Conservation (phyloP, 2,113 vertebrate genomes). For the Raja brachyura region DNA sequence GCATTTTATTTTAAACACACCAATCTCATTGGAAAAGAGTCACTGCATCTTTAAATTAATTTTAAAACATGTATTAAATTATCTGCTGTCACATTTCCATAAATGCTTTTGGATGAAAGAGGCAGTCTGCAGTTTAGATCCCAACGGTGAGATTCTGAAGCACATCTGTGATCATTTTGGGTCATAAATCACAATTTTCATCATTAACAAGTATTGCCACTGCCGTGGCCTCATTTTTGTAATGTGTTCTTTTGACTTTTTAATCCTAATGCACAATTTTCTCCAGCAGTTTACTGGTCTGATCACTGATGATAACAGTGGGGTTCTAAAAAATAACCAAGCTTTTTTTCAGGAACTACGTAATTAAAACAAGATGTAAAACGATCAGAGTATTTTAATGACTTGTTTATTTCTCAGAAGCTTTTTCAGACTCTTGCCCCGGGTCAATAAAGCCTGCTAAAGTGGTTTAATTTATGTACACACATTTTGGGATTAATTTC, state of each 20-base stretch:
- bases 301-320: constrained; percentile 7
- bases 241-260: constrained; percentile 31
- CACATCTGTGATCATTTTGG: constrained; percentile 37
- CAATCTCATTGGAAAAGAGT: constrained; percentile 4
- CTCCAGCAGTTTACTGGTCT: constrained; percentile 23
- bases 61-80: background rate
- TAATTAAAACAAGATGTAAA: constrained; percentile 32
- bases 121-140: constrained; percentile 23
- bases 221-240: constrained; percentile 17
- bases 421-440: constrained; percentile 2
- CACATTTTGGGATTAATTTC: constrained; percentile 7
- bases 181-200: constrained; percentile 10
- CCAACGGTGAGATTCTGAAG: constrained; percentile 23
- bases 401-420: background rate
- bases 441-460: constrained; percentile 5
- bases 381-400: constrained; percentile 34
- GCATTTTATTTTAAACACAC: background rate
- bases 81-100: constrained; percentile 33
- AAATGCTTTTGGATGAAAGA: constrained; percentile 31
- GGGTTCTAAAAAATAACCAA: constrained; percentile 25
- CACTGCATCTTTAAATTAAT: constrained; percentile 3
- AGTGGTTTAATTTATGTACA: background rate
- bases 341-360: background rate
- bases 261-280: constrained; percentile 27
- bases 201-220: constrained; percentile 31